A percentile compares a stretch with the other conserved stretches of the same genome.
phyloP scores from a whole-genome alignment of 2,113 vertebrate species.

The Dermatemys mawii region DNA sequence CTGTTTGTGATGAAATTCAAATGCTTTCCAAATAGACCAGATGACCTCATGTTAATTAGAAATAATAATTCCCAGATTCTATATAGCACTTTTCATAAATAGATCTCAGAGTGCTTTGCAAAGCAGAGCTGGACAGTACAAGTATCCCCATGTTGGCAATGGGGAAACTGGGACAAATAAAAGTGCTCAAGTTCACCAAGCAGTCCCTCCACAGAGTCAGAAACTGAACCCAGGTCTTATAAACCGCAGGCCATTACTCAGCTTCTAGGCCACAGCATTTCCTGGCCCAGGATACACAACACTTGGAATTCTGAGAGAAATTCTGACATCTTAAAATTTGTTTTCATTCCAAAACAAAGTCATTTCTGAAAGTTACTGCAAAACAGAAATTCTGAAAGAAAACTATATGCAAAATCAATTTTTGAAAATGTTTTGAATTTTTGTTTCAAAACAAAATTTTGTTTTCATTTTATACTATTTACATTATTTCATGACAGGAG shows the following conservation, averaged over 20 bases:
- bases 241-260: rapidly evolving
- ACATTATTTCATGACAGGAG: neutral
- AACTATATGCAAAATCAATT: neutral
- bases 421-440: neutral
- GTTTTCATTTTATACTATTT: neutral
- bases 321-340: neutral
- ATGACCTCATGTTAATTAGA: neutral
- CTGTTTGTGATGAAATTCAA: neutral
- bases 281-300: neutral
- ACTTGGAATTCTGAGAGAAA: neutral
- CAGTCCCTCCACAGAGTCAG: neutral
- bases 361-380: rapidly evolving
- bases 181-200: neutral
- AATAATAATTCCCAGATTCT: neutral
- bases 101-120: slow-evolving; percentile 20
- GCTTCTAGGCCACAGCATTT: neutral
- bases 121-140: neutral
- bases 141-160: neutral
- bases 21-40: neutral
- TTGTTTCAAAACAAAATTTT: neutral
- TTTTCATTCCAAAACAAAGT: neutral
- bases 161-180: neutral
- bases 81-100: neutral
- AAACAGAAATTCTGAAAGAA: slow-evolving; percentile 7
- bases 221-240: rapidly evolving